Conservation (phyloP, 2,888 invertebrate genomes). For the Hedya salicella region DNA sequence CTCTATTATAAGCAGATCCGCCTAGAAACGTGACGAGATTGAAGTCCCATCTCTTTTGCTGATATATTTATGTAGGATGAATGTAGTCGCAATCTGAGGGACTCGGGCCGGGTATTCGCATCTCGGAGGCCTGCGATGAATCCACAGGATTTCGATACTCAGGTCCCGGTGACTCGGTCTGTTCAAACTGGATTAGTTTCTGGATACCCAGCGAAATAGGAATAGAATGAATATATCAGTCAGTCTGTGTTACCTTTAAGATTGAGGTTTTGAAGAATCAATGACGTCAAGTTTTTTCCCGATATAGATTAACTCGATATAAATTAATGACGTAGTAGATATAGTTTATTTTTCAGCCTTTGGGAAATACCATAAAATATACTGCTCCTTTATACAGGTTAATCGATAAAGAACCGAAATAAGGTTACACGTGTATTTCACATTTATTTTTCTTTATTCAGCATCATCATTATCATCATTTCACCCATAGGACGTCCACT, state of each 20-base stretch:
- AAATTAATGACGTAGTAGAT: too few relatives aligned
- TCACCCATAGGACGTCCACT: too few relatives aligned
- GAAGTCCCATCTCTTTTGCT: conserved; percentile 17
- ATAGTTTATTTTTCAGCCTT: too few relatives aligned
- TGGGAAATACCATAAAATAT: too few relatives aligned
- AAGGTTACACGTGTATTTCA: too few relatives aligned
- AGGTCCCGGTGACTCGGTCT: conserved; percentile 58
- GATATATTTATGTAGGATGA: conserved; percentile 55
- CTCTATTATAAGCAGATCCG: neutral
- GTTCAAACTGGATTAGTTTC: conserved; percentile 62
- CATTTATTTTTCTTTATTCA: too few relatives aligned
- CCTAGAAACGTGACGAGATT: conserved; percentile 2
- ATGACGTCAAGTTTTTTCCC: too few relatives aligned
- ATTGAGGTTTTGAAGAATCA: too few relatives aligned
- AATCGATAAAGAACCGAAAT: too few relatives aligned
- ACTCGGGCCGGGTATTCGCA: conserved; percentile 51
- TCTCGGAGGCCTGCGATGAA: conserved; percentile 51
- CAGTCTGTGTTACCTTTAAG: neutral
- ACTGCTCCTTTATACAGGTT: too few relatives aligned
- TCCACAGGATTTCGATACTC: conserved; percentile 58
- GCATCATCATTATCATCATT: too few relatives aligned
- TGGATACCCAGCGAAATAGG: conserved; percentile 56
- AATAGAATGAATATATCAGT: conserved; percentile 50
- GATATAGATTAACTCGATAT: too few relatives aligned
- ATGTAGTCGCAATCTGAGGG: conserved; percentile 51